Evolutionary conservation across 2,797 vertebrate species (phyloP).

Genomic region (Eulemur mongoz): DNA sequence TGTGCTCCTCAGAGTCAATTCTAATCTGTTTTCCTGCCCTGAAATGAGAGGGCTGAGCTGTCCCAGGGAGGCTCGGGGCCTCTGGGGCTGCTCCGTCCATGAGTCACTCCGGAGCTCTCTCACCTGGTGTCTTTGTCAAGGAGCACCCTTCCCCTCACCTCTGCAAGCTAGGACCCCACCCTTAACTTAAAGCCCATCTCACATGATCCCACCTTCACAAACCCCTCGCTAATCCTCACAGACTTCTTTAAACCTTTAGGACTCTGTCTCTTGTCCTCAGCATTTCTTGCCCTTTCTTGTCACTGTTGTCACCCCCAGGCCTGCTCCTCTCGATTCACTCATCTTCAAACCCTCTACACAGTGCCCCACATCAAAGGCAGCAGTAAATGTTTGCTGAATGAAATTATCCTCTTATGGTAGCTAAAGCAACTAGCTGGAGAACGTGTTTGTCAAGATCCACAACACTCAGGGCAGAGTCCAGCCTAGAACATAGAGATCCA

Average conservation of each 20-base stretch:
- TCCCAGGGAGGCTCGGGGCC: neutral
- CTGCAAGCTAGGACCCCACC: too few species aligned
- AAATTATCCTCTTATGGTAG: neutral
- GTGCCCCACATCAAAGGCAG: neutral
- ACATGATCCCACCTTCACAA: neutral
- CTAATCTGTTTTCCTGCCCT: neutral
- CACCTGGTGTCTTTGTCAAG: neutral
- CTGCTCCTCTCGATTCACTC: neutral
- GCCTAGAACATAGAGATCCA: neutral
- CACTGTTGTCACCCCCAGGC: neutral
- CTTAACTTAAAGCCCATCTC: neutral
- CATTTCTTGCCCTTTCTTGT: neutral
- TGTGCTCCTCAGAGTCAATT: neutral
- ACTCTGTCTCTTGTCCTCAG: neutral
- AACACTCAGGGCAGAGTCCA: neutral
- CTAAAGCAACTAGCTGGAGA: neutral
- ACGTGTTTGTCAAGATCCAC: neutral
- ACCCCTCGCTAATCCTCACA: neutral
- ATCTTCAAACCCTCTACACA: neutral
- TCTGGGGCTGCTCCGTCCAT: neutral
- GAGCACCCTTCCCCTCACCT: neutral
- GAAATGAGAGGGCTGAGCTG: neutral
- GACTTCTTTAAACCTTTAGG: neutral
- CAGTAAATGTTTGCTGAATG: neutral
- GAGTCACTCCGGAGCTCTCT: neutral